Conservation (phyloP, 2,888 invertebrate species). For the Clitarchus hookeri region DNA sequence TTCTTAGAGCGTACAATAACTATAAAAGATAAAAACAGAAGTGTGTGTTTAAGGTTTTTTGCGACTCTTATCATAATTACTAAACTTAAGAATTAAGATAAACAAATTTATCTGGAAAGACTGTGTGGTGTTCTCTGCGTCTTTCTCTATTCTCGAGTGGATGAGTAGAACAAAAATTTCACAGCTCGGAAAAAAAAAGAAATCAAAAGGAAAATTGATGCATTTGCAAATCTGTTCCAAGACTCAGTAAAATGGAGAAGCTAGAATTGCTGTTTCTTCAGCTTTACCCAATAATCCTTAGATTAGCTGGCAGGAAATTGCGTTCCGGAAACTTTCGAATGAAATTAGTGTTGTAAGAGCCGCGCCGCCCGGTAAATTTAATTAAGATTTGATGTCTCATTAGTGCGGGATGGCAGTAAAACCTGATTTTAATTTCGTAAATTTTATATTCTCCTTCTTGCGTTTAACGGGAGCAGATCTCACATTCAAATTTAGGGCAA, state of each 20-base stretch:
- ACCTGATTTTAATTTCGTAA: neutral
- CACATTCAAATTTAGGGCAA: neutral
- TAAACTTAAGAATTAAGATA: too few species aligned
- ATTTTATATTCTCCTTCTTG: neutral
- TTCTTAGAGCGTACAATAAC: too few species aligned
- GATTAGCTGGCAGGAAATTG: neutral
- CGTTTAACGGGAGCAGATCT: neutral
- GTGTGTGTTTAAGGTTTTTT: too few species aligned
- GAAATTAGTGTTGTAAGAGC: slow-evolving; percentile 9
- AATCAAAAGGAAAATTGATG: neutral
- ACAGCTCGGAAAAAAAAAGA: neutral
- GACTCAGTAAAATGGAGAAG: neutral
- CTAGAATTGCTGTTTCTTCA: neutral
- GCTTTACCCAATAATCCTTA: neutral
- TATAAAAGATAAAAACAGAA: too few species aligned
- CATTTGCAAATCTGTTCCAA: neutral
- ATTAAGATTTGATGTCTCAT: slow-evolving; percentile 14
- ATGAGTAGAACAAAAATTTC: neutral
- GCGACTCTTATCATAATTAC: too few species aligned
- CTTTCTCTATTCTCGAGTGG: neutral
- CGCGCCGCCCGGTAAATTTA: slow-evolving; percentile 7
- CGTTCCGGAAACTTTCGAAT: slow-evolving; percentile 3
- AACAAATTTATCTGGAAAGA: too few species aligned
- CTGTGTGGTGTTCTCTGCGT: too few species aligned
- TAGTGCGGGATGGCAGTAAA: neutral